These are phyloP conservation scores for Clavelina lepadiformis DNA, from an alignment of 23 tunicate genomes.

Conservation along the genomic window DNA sequence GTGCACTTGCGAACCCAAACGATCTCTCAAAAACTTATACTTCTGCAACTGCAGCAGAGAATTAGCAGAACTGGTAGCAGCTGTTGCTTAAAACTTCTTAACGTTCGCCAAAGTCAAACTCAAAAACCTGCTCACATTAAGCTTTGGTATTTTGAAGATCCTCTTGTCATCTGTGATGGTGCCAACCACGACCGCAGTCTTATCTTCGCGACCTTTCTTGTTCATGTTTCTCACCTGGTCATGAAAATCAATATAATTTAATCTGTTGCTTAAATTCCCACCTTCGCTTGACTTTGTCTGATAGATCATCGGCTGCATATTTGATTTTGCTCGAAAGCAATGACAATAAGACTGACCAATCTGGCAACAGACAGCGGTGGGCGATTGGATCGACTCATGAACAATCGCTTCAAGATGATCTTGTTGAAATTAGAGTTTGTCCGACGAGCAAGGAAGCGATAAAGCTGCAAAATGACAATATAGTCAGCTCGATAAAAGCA, in stretches of 20 bases:
- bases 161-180: conserved; percentile 90
- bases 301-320: too few relatives aligned
- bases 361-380: conserved; percentile 92
- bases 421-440: conserved; percentile 87
- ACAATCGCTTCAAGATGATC: conserved; percentile 87
- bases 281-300: background rate
- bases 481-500: too few relatives aligned
- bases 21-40: too few relatives aligned
- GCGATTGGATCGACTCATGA: conserved; percentile 91
- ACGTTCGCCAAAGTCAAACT: too few relatives aligned
- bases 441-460: conserved; percentile 91
- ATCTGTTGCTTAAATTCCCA: background rate
- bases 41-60: too few relatives aligned
- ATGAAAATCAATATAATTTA: background rate
- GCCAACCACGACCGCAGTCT: conserved; percentile 96
- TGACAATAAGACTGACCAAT: conserved; percentile 68
- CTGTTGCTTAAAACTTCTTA: too few relatives aligned
- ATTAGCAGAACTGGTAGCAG: too few relatives aligned
- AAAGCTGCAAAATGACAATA: conserved; percentile 39
- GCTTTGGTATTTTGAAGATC: conserved; percentile 69
- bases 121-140: conserved; percentile 63
- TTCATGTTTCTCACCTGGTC: conserved; percentile 63
- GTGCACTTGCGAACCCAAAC: too few relatives aligned
- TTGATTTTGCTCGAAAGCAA: too few relatives aligned
- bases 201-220: conserved; percentile 38